Base-by-base conservation (phyloP, 2,797 vertebrate genomes). In the Orientallactaga sibirica region DNA sequence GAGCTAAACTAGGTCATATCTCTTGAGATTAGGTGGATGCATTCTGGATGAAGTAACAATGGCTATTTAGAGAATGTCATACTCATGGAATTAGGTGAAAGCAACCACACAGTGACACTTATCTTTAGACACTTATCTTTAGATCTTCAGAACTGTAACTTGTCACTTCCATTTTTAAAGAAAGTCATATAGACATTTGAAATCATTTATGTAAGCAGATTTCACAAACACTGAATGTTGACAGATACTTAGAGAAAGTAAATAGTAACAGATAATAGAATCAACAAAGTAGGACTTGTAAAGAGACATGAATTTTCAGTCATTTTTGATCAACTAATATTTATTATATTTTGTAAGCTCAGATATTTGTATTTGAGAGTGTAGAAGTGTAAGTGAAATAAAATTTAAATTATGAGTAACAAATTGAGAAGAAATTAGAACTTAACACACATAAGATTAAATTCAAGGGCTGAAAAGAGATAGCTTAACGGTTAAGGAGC, bases 261-360 rank as follows among this genome's bases (percentile, higher is more conserved):
- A 83, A 91, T 73, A 91, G 22, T 77, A 68, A 20, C 2, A 82
- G 64, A 75, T 52, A 61, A 77, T 71, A 12, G 3, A 92, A 64
- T 27, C 29, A 86, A 27, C 7, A 24, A 75, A 43, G 18, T 37
- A 82, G 2, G 1, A 1, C 37, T 76, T 48, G 7, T 14, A 67
- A 83, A 86, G 15, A 74, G 7, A 27, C 4, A 22, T 43, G 15
- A 74, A 1, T 48, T 88, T 33, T 87, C 8, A 37, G 19, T 52
- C 76, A 16, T 11, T 81, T 91, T 95, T 58, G 43, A 61, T 68
- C 20, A 52, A 74, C 24, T 3, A 37, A 78, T 58, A 91, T 92
- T 80, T 79, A 74, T 66, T 92, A 68, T 73, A 20, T 11, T 88
- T 88, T 83, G 2, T 29, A 1, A 18, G 70, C 87, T 95, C n/a